Evolutionary conservation across 2,113 vertebrate species (phyloP).

Genomic region (Galbula dea): DNA sequence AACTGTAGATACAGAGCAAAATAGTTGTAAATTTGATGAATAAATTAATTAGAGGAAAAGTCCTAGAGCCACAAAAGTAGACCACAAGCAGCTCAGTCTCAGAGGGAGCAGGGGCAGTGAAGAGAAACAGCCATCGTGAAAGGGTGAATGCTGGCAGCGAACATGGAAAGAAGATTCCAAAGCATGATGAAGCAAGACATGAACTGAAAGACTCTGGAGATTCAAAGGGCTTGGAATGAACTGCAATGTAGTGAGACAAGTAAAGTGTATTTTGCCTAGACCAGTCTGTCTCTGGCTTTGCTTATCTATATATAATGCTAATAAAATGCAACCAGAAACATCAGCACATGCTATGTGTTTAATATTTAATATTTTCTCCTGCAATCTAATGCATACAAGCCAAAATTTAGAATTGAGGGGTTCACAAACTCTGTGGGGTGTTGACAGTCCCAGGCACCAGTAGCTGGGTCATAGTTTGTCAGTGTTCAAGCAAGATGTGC

Average conservation of each 20-base stretch:
- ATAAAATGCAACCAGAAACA: background rate
- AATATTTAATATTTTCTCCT: background rate
- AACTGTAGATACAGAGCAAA: background rate
- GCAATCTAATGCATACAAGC: background rate
- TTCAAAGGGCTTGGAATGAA: background rate
- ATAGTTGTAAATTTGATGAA: background rate
- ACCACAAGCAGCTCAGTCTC: background rate
- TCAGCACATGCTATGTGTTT: background rate
- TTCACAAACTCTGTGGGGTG: background rate
- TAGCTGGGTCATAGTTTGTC: background rate
- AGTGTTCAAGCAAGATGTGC: background rate
- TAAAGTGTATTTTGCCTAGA: background rate
- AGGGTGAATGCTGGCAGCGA: background rate
- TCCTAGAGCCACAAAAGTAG: background rate
- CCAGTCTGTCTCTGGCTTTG: background rate
- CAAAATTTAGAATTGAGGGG: background rate
- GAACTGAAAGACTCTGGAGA: background rate
- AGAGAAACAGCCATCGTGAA: rapidly evolving
- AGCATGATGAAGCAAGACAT: background rate
- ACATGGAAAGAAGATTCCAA: background rate
- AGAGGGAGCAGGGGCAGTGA: rapidly evolving
- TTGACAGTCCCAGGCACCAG: background rate
- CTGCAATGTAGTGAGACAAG: background rate
- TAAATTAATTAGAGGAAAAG: background rate
- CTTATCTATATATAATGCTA: background rate